Conservation (phyloP, 1,140 invertebrate species). For the Macrobrachium rosenbergii region DNA sequence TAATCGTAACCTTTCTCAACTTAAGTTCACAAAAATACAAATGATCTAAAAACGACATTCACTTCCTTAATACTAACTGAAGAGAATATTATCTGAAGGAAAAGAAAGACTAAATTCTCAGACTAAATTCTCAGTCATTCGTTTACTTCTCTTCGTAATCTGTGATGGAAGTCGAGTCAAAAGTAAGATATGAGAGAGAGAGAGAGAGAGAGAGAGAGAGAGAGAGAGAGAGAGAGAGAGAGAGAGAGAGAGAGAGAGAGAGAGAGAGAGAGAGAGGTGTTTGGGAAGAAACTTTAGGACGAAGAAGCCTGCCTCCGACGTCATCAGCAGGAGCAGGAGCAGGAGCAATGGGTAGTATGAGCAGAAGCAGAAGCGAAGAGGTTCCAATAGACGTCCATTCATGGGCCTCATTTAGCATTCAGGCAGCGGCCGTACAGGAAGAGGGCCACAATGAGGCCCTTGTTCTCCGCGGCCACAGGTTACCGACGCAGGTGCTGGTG, state of each 20-base stretch:
- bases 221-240: constrained; percentile 4
- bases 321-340: not conserved
- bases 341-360: not conserved
- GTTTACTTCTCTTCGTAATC: too few species aligned
- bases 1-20: too few species aligned
- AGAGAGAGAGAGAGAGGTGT: not conserved
- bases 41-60: too few species aligned
- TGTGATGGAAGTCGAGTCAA: too few species aligned
- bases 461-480: constrained; percentile 7
- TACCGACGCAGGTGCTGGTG: constrained; percentile 1
- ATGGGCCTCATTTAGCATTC: constrained; percentile 9
- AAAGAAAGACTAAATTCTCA: too few species aligned
- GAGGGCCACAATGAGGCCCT: constrained; percentile 12
- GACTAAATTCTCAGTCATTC: too few species aligned
- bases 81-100: too few species aligned
- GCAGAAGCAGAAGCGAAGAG: not conserved
- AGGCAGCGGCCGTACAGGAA: constrained; percentile 13
- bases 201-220: not conserved
- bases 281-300: too few species aligned
- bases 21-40: too few species aligned
- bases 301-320: too few species aligned
- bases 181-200: too few species aligned
- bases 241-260: not conserved
- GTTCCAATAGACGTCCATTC: constrained; percentile 14
- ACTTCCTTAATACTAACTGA: too few species aligned